These are phyloP conservation scores for Fissipunctia ypsillon DNA, from an alignment of 2,888 invertebrate genomes.

Conservation along the genomic window DNA sequence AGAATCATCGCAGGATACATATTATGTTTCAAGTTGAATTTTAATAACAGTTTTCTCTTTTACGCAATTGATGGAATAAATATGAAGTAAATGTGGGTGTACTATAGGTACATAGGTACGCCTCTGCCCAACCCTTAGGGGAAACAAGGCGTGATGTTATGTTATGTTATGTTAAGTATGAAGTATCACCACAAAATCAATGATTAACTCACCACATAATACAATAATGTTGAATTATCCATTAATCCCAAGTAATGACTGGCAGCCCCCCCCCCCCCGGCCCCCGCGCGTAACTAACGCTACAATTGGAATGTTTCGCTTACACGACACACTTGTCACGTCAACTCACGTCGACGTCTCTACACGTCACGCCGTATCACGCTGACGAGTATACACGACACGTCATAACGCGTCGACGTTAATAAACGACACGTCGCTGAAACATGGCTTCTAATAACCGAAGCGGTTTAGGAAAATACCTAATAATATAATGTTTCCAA, in stretches of 20 bases:
- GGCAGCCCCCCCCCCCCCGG: not conserved
- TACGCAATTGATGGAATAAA: not conserved
- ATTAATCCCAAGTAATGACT: not conserved
- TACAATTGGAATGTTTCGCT: slow-evolving; percentile 26
- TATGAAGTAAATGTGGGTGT: too few species aligned
- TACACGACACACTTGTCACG: slow-evolving; percentile 25
- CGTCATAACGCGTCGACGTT: not conserved
- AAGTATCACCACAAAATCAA: not conserved
- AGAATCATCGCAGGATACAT: too few species aligned
- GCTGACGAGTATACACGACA: slow-evolving; percentile 25
- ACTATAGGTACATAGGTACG: too few species aligned
- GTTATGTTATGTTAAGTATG: too few species aligned
- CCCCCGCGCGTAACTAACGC: not conserved
- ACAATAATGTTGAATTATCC: not conserved
- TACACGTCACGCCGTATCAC: slow-evolving; percentile 20
- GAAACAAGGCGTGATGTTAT: too few species aligned
- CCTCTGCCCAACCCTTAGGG: too few species aligned
- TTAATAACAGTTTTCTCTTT: too few species aligned
- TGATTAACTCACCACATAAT: not conserved
- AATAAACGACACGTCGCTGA: slow-evolving; percentile 9
- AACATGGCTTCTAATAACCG: not conserved
- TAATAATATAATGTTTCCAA: too few species aligned
- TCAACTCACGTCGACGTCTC: not conserved
- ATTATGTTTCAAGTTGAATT: too few species aligned
- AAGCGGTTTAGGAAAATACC: not conserved